phyloP scores from a whole-genome alignment of 2,113 vertebrate genomes.

The Hemibagrus wyckioides region DNA sequence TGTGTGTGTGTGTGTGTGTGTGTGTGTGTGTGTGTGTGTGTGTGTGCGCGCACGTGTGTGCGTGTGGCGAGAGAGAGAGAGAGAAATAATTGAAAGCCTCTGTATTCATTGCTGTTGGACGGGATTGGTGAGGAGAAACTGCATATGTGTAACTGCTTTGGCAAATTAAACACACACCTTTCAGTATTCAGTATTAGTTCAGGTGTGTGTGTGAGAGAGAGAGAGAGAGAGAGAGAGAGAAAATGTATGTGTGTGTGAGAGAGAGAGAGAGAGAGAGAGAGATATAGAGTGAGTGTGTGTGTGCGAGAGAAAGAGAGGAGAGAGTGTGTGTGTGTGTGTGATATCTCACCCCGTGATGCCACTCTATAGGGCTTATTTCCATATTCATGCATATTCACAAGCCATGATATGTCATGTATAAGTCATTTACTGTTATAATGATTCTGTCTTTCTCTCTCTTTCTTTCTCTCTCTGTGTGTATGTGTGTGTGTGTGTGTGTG shows the following conservation, averaged over 20 bases:
- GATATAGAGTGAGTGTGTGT: neutral
- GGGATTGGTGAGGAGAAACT: neutral
- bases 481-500: slow-evolving; percentile 22
- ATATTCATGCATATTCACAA: neutral
- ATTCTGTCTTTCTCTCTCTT: slow-evolving; percentile 1
- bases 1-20: neutral
- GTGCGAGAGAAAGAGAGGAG: neutral
- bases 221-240: neutral
- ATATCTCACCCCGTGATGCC: neutral
- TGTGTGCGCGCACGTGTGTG: neutral
- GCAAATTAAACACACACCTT: neutral
- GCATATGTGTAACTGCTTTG: neutral
- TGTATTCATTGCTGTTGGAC: neutral
- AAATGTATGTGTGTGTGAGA: neutral
- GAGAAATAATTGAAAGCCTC: neutral
- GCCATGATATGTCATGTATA: neutral
- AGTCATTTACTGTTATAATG: neutral
- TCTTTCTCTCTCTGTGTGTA: neutral
- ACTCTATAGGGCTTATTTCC: neutral
- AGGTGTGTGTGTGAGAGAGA: neutral
- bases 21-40: slow-evolving; percentile 13
- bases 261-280: too few species aligned
- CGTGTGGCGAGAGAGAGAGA: neutral
- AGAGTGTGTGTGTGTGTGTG: neutral
- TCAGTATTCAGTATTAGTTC: neutral